Conservation (phyloP, 2,888 invertebrate species). For the Callinectes sapidus region DNA sequence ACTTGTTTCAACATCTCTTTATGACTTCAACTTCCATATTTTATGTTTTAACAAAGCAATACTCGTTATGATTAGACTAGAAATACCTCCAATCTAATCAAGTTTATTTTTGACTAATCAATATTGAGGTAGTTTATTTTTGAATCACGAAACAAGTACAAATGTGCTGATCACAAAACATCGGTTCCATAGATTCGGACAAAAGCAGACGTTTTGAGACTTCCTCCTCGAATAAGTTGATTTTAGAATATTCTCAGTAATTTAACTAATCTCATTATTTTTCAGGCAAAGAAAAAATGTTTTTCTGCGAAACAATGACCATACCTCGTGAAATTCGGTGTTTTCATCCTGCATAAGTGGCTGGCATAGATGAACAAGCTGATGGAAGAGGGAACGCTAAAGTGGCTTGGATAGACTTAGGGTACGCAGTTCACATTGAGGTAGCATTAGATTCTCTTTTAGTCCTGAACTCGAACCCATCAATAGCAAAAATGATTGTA, state of each 20-base stretch:
- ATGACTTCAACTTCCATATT: neutral
- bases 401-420: no score
- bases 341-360: neutral
- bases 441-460: neutral
- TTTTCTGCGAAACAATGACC: neutral
- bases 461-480: neutral
- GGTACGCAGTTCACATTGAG: no score
- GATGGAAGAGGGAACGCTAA: neutral
- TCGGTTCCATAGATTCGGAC: neutral
- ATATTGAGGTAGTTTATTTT: neutral
- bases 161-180: neutral
- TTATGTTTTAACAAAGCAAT: no score
- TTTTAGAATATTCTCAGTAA: neutral
- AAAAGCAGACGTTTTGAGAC: neutral
- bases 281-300: neutral
- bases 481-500: constrained; percentile 28
- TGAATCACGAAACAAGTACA: neutral
- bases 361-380: neutral
- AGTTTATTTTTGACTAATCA: neutral
- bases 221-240: neutral
- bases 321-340: neutral
- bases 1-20: neutral
- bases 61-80: neutral
- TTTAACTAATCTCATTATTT: neutral
- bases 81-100: neutral